Evolutionary conservation across 2,797 vertebrate species (phyloP).

Genomic region (Okamejei kenojei): DNA sequence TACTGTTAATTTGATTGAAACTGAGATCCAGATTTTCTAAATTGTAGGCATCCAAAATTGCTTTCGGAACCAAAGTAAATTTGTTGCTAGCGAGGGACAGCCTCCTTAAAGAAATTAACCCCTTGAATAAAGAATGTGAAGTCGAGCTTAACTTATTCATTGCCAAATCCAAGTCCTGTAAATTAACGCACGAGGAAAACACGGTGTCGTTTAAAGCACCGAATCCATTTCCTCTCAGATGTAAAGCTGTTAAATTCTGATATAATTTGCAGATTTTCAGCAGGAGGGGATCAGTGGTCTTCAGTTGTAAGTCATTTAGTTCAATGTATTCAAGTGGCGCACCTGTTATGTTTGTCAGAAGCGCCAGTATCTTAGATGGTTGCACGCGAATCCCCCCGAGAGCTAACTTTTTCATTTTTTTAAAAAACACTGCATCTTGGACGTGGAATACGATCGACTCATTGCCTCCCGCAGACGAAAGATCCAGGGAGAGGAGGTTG

Average conservation of each 20-base stretch:
- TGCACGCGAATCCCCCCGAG: slow-evolving; percentile 48
- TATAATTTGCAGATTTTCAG: slow-evolving; percentile 55
- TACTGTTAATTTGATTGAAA: slow-evolving; percentile 48
- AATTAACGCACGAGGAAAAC: slow-evolving; percentile 47
- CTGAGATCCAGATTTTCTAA: slow-evolving; percentile 55
- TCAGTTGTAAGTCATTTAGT: slow-evolving; percentile 49
- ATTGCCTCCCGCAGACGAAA: slow-evolving; percentile 40
- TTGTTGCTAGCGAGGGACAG: slow-evolving; percentile 49
- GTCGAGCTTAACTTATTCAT: slow-evolving; percentile 42
- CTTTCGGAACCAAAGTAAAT: slow-evolving; percentile 47
- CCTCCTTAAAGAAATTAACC: slow-evolving; percentile 41
- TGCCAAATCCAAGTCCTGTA: slow-evolving; percentile 50
- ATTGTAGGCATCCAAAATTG: slow-evolving; percentile 44
- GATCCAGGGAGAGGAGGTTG: slow-evolving; percentile 47
- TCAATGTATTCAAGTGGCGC: slow-evolving; percentile 48
- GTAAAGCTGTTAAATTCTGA: slow-evolving; percentile 50
- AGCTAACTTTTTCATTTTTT: slow-evolving; percentile 49
- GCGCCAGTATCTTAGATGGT: slow-evolving; percentile 40
- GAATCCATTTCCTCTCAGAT: slow-evolving; percentile 51
- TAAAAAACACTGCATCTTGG: slow-evolving; percentile 47
- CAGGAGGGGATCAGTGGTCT: slow-evolving; percentile 45
- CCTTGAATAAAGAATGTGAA: slow-evolving; percentile 43
- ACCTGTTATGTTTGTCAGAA: slow-evolving; percentile 50
- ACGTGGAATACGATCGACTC: slow-evolving; percentile 45
- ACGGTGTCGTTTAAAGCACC: slow-evolving; percentile 37